Percentiles rank a stretch among this genome's conserved stretches.
These are phyloP conservation scores for Pimephales promelas DNA, from an alignment of 2,113 vertebrate genomes.

Conservation along the genomic window DNA sequence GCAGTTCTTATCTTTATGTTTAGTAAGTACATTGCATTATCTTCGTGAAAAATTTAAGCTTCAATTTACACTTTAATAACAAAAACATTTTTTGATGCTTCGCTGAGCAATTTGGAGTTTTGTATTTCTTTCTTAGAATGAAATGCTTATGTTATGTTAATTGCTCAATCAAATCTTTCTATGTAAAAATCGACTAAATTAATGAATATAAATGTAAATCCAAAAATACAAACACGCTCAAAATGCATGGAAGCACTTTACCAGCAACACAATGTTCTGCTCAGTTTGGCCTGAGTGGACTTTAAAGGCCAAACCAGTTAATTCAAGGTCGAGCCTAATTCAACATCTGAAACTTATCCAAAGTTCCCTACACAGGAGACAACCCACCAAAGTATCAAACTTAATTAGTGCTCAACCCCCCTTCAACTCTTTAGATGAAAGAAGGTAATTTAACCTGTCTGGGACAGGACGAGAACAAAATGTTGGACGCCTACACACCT, in stretches of 20 bases:
- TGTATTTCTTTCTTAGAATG: neutral
- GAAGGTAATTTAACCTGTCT: conserved; percentile 3
- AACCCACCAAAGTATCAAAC: conserved; percentile 28
- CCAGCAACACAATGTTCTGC: conserved; percentile 10
- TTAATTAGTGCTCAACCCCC: conserved; percentile 26
- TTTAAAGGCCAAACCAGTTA: conserved; percentile 25
- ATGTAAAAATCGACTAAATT: neutral
- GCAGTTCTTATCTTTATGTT: no score
- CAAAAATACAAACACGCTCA: neutral
- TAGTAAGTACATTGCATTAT: no score
- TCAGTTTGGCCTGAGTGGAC: neutral
- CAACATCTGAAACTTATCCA: conserved; percentile 24
- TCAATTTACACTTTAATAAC: no score
- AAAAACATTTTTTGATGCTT: neutral
- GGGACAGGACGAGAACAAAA: conserved; percentile 38
- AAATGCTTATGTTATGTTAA: neutral
- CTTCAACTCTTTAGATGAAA: conserved; percentile 21
- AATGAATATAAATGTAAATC: neutral
- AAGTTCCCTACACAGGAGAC: conserved; percentile 20
- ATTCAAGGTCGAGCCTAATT: conserved; percentile 25
- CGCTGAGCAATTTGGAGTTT: neutral
- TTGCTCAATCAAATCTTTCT: neutral
- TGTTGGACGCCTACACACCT: conserved; percentile 25
- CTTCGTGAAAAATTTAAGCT: no score
- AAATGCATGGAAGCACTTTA: neutral